Evolutionary conservation across 92 coral and sea anemone species (phyloP), one percentile per base, ranked within the genome.

Genomic region (Zoanthus sansibaricus): DNA sequence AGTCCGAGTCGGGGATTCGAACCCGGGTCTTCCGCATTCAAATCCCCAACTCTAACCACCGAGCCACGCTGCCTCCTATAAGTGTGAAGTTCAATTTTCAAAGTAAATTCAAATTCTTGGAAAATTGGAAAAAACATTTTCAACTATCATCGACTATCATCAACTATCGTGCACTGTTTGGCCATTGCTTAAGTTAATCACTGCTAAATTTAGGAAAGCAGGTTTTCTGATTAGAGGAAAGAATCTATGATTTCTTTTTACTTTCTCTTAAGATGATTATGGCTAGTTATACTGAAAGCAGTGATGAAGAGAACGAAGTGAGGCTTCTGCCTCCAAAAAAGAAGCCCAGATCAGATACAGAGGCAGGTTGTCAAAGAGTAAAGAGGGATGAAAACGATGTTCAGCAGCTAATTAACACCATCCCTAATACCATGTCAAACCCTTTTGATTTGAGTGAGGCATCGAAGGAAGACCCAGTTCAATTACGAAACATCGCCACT

Each of bases 381-480:
- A 44, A 84, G 62, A 47, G 95, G 68, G 95, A 93, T 88, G 95
- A 93, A 58, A 14, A 18, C 7, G 93, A 90, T 67, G 84, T 90
- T 25, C 87, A 83, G 78, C 51, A 71, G 95, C 88, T 93, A 45
- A n/a, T 89, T 49, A 56, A 73, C 56, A 90, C 91, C 72, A 84
- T 78, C 48, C 15, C 79, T 10, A 82, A 89, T 25, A 83, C 83
- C 80, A 86, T 92, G 91, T 66, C 89, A 74, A 92, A 89, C 83
- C 95, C 93, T 48, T 92, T 86, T 72, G 91, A 87, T 42, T 52
- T 90, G 76, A 72, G 71, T 83, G 89, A 87, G 55, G 83, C 71
- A 58, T 72, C 74, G 49, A 51, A 7, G 82, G 90, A 70, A 37
- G 91, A 92, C 30, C 87, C 87, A 42, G 74, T 45, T 33, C 91